A percentile compares a stretch with the other conserved stretches of the same genome.
Evolutionary conservation across 2,113 vertebrate species (phyloP).

Genomic region (Melierax canorus): DNA sequence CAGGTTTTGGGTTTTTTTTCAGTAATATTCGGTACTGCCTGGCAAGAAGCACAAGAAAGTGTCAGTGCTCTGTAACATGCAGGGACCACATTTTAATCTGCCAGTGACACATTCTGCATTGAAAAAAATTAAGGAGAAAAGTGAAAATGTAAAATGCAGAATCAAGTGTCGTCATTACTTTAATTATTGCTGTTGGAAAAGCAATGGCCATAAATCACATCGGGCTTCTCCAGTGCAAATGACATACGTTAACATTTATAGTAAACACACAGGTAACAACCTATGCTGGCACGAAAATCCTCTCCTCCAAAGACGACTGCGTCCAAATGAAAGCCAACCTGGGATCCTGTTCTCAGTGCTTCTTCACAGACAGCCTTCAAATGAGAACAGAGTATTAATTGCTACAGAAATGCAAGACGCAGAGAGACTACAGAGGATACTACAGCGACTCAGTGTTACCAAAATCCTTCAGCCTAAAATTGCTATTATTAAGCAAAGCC

Average conservation of each 20-base stretch:
- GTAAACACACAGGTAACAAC: conserved; percentile 66
- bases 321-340: conserved; percentile 86
- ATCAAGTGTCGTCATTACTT: background rate
- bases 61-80: background rate
- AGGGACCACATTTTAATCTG: background rate
- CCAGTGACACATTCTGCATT: background rate
- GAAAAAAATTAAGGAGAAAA: background rate
- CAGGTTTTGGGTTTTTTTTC: background rate
- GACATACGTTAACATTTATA: background rate
- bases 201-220: background rate
- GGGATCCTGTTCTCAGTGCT: conserved; percentile 73
- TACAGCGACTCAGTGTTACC: background rate
- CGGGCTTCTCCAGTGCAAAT: background rate
- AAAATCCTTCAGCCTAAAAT: background rate
- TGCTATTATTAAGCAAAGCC: background rate
- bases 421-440: background rate
- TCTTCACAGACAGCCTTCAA: conserved; percentile 90
- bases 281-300: conserved; percentile 99
- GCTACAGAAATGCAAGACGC: background rate
- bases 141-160: background rate
- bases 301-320: conserved; percentile 96
- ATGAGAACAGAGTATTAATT: conserved; percentile 39
- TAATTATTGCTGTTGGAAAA: background rate
- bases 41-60: background rate
- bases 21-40: background rate